Conservation (phyloP, 2,888 invertebrate species). For the Herminia tarsipennalis region DNA sequence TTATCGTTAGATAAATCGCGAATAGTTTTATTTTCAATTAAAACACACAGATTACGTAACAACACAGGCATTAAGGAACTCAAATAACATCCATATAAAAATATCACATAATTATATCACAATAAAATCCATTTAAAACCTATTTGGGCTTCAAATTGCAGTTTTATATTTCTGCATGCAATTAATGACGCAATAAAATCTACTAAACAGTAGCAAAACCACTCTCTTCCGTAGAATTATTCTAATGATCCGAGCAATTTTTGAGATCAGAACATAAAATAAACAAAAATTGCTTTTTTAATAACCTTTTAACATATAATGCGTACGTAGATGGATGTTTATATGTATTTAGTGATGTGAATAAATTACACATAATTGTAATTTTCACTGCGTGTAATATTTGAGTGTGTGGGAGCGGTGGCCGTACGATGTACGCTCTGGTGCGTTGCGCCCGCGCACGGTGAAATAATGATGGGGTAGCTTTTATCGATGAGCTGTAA, state of each 20-base stretch:
- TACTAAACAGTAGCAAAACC: slow-evolving; percentile 16
- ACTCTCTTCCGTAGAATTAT: slow-evolving; percentile 35
- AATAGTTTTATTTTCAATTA: no score
- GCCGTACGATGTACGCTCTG: slow-evolving; percentile 53
- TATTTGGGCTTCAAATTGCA: background rate
- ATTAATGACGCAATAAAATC: slow-evolving; percentile 16
- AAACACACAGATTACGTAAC: no score
- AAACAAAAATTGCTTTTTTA: slow-evolving; percentile 37
- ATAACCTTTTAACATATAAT: slow-evolving; percentile 25
- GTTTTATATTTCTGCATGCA: slow-evolving; percentile 2
- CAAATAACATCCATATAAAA: background rate
- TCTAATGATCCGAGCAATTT: slow-evolving; percentile 29
- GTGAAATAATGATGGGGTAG: slow-evolving; percentile 36
- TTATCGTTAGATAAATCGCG: no score
- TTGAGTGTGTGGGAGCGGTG: slow-evolving; percentile 45
- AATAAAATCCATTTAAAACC: background rate
- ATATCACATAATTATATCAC: background rate
- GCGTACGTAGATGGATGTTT: background rate
- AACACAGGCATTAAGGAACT: background rate
- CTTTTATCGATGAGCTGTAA: slow-evolving; percentile 26
- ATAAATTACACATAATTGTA: slow-evolving; percentile 45
- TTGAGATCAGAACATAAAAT: slow-evolving; percentile 30
- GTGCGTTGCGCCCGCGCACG: slow-evolving; percentile 42
- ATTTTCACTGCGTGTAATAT: slow-evolving; percentile 60
- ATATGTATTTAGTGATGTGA: slow-evolving; percentile 39